These are phyloP conservation scores for Zoroaster sp. DNA, from an alignment of 53 echinoderm and acorn worm genomes.

Conservation along the genomic window DNA sequence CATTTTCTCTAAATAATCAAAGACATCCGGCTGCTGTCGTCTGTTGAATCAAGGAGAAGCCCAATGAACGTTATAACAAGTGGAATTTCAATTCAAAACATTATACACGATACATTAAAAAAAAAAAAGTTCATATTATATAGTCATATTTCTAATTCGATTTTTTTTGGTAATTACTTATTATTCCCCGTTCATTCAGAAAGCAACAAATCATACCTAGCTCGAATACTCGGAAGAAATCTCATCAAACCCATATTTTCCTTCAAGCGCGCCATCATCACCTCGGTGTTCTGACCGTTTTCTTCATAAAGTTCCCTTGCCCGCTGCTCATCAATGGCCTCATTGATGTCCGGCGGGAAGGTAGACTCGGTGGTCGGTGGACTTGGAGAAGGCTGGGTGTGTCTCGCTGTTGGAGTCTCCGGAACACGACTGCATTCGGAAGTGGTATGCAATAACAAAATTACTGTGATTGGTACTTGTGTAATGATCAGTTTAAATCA, in stretches of 20 bases:
- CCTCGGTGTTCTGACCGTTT: background rate
- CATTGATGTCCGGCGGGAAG: background rate
- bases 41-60: background rate
- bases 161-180: background rate
- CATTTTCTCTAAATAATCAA: background rate
- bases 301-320: background rate
- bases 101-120: background rate
- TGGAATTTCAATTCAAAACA: background rate
- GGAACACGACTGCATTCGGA: background rate
- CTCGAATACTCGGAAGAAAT: background rate
- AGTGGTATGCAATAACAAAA: background rate
- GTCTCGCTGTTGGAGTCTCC: background rate
- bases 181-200: too few species aligned
- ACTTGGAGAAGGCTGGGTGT: background rate
- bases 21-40: constrained; percentile 30
- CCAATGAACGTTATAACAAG: too few species aligned
- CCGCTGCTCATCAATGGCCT: background rate
- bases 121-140: background rate
- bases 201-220: background rate
- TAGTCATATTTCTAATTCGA: background rate
- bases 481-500: too few species aligned
- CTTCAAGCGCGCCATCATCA: background rate
- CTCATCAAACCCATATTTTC: background rate
- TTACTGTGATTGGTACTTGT: background rate
- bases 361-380: background rate